Percentiles rank a stretch among this genome's conserved stretches.
Conservation (phyloP, 1,140 invertebrate species). For the Diachasma alloeum region DNA sequence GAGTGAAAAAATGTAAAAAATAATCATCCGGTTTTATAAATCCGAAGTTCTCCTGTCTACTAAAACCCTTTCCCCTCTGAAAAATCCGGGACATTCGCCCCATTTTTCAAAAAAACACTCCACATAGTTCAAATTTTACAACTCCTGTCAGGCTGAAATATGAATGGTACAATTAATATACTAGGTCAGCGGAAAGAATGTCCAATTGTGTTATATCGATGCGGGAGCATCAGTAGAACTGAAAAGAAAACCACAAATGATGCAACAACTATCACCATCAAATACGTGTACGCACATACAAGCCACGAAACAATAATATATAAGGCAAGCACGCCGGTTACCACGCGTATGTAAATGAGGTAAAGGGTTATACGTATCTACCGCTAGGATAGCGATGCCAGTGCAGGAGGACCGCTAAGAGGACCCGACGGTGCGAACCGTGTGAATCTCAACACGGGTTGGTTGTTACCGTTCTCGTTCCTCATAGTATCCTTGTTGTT, state of each 20-base stretch:
- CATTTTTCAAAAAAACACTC: neutral
- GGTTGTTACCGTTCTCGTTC: constrained; percentile 32
- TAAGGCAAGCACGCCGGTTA: constrained; percentile 22
- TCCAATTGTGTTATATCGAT: constrained; percentile 19
- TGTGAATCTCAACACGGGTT: constrained; percentile 31
- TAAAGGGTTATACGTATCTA: constrained; percentile 29
- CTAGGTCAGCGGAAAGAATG: constrained; percentile 2
- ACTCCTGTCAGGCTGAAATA: too few relatives aligned
- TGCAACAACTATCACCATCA: neutral
- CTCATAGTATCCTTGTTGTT: constrained; percentile 26
- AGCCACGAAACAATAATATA: constrained; percentile 22
- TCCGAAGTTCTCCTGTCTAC: too few relatives aligned
- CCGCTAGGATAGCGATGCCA: constrained; percentile 17
- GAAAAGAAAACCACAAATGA: neutral
- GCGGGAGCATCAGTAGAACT: constrained; percentile 1
- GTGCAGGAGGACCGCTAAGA: constrained; percentile 22
- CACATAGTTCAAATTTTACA: too few relatives aligned
- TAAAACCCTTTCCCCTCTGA: neutral
- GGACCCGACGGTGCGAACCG: constrained; percentile 28
- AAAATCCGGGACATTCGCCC: neutral
- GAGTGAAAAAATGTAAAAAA: too few relatives aligned
- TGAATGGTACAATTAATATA: neutral
- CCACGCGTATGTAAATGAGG: constrained; percentile 26
- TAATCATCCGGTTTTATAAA: too few relatives aligned
- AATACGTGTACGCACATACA: neutral